Evolutionary conservation across 2,797 vertebrate species (phyloP), one percentile per base, ranked within the genome.

Genomic region (Argyrosomus regius): DNA sequence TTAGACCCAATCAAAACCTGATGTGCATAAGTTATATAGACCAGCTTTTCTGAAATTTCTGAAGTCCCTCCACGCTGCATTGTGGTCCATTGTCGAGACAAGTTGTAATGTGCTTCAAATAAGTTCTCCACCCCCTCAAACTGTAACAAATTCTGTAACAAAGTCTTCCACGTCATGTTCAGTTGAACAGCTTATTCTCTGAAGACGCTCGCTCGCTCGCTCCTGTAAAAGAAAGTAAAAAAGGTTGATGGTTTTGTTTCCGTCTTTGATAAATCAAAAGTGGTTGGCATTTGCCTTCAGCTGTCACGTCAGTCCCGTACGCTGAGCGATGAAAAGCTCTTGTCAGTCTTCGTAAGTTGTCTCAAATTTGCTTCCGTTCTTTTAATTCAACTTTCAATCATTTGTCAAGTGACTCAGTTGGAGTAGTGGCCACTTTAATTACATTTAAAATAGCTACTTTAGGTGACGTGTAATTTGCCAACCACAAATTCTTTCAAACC

Each of bases 351-450:
- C 6, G 0, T 13, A 41, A 66, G 5, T 26, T n/a, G 6, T 35
- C n/a, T 45, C 20, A 50, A 60, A 48, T 54, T 49, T 54, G 43
- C 77, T 54, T 52, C 56, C 3, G 1, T 61, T 43, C 41, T 35
- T 79, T 68, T 45, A 70, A 52, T 85, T 79, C 56, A 72, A 24
- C 73, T 48, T 72, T 82, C 79, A 68, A 60, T 88, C 86, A 84
- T 71, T 53, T 83, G 75, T 88, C 80, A 85, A 69, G 41, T 8
- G 26, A 43, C 67, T 82, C 73, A 39, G 3, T 31, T 0, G 14
- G 6, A 35, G 52, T 9, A 57, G 26, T 41, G 73, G 63, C 60
- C 41, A 73, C 39, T 46, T 67, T 77, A 77, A 72, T 73, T 49
- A 10, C 31, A 46, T 61, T 67, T 63, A 39, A 64, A 72, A 18